Evolutionary conservation across 2,888 invertebrate genomes (phyloP).

Genomic region (Ennomos fuscantarius): DNA sequence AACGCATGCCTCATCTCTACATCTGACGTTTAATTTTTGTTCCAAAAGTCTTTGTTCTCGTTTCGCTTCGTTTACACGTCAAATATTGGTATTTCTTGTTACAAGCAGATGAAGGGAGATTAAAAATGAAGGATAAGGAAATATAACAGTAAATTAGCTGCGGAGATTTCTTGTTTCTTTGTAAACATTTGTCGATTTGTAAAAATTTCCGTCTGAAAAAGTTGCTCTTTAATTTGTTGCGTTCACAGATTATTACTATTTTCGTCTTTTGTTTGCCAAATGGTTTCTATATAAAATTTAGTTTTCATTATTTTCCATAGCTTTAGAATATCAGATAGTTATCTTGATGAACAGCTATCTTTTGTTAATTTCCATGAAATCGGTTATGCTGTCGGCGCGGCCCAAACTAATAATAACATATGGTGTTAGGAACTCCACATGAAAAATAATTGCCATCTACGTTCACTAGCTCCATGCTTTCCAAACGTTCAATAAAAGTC

Average conservation of each 20-base stretch:
- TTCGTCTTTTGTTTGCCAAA: too few species aligned
- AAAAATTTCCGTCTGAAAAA: not conserved
- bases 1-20: constrained; percentile 5
- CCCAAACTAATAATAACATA: too few species aligned
- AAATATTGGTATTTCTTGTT: constrained; percentile 31
- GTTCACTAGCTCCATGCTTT: not conserved
- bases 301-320: too few species aligned
- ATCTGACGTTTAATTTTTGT: constrained; percentile 27
- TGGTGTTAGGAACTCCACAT: too few species aligned
- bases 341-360: too few species aligned
- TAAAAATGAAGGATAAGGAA: constrained; percentile 25
- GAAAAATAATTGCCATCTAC: too few species aligned
- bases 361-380: too few species aligned
- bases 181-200: constrained; percentile 20
- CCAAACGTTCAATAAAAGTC: not conserved
- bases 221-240: not conserved
- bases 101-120: constrained; percentile 21
- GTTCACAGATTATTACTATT: not conserved
- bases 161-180: constrained; percentile 18
- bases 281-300: too few species aligned
- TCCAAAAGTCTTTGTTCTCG: constrained; percentile 26
- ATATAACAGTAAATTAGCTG: constrained; percentile 23
- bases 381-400: too few species aligned
- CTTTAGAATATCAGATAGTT: too few species aligned
- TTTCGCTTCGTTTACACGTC: constrained; percentile 29